Evolutionary conservation across 1,140 invertebrate genomes (phyloP), one percentile per base, ranked within the genome.

Genomic region (Trichonephila clavata): DNA sequence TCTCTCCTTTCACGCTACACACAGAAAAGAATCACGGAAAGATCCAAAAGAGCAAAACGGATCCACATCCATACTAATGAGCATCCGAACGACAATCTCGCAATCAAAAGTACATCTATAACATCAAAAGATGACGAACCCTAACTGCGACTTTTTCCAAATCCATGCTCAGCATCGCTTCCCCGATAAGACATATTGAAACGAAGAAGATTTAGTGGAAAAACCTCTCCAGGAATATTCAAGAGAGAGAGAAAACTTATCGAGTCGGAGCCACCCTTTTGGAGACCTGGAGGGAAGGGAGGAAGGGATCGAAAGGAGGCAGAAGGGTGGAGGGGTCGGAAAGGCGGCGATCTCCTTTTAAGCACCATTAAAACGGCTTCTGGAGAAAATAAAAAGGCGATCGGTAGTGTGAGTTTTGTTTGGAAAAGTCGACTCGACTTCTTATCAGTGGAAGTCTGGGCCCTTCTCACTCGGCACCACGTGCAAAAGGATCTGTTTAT

Each of bases 121-220:
- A 89, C 32, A 89, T 50, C 63, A 77, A 86, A 63, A 50, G 87
- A 89, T n/a, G 63, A 77, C 65, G 63, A 71, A 71, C 39, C 24
- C 21, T 18, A 10, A 50, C 43, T 71, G 24, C 18, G 24, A 65
- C 87, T 71, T 68, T 89, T 89, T 65, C 63, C 7, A 43, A 89
- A 89, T 89, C 43, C 21, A 89, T 20, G 50, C n/a, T 21, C 10
- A 50, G n/a, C 6, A 59, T 27, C 71, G 27, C 27, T 63, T 10
- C 32, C 18, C 80, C 90, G 90, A 91, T 91, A 91, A 91, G 90
- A 91, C 90, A 91, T 91, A 91, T 91, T 91, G 90, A 91, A 91
- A 91, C 90, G 90, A 91, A 91, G 81, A 83, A 91, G 90, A 91
- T 91, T 91, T 91, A 91, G 90, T 91, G 80, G 90, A 91, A 91